These are phyloP conservation scores for Dione vanillae DNA, from an alignment of 2,888 invertebrate genomes.

Conservation along the genomic window DNA sequence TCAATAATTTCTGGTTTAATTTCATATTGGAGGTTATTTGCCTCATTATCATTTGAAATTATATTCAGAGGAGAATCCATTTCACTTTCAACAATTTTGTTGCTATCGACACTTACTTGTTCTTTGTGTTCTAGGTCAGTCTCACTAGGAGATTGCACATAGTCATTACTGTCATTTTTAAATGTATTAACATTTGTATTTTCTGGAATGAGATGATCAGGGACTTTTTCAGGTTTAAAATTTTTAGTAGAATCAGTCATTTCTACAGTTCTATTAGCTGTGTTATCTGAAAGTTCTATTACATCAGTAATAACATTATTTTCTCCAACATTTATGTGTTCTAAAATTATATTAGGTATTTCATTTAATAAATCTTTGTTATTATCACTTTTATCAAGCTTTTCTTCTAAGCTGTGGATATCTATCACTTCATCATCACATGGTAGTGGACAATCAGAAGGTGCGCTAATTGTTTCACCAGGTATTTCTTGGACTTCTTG, in stretches of 20 bases:
- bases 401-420: conserved; percentile 20
- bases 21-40: conserved; percentile 14
- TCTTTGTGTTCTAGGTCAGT: background rate
- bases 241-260: background rate
- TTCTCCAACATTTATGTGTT: background rate
- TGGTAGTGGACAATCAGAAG: conserved; percentile 36
- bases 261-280: background rate
- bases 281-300: background rate
- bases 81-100: conserved; percentile 20
- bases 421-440: conserved; percentile 32
- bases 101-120: background rate
- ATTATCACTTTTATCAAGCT: background rate
- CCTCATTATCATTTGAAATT: conserved; percentile 3
- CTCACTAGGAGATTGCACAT: background rate
- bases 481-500: background rate
- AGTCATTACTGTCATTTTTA: background rate
- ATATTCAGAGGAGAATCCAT: conserved; percentile 15
- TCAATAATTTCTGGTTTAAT: conserved; percentile 25
- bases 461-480: conserved; percentile 41
- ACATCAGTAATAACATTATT: background rate
- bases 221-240: background rate
- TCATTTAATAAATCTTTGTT: background rate
- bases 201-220: background rate
- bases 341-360: background rate
- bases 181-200: background rate